A percentile compares a stretch with the other conserved stretches of the same genome.
Evolutionary conservation across 2,113 vertebrate genomes (phyloP).

Genomic region (Crotophaga sulcirostris): DNA sequence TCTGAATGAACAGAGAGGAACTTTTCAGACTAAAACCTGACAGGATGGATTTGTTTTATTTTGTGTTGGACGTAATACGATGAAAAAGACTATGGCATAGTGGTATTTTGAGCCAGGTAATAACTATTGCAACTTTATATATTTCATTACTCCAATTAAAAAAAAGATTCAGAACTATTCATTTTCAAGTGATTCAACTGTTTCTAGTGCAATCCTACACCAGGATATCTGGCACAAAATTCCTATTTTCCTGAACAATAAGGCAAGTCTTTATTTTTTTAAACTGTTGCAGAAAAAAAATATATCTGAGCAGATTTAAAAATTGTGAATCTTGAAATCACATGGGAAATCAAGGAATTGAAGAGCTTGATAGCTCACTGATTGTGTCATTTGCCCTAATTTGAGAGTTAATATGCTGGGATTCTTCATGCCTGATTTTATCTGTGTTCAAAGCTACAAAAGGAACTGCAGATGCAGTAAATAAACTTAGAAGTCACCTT

Average conservation of each 20-base stretch:
- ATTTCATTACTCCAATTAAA: neutral
- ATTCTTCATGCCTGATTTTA: neutral
- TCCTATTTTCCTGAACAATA: neutral
- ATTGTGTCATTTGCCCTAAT: neutral
- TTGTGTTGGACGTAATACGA: neutral
- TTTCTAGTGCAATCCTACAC: neutral
- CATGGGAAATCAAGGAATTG: neutral
- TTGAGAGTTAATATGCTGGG: neutral
- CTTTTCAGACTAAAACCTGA: neutral
- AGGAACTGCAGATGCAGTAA: too few relatives aligned
- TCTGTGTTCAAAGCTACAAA: too few relatives aligned
- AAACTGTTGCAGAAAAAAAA: neutral
- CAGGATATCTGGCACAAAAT: neutral
- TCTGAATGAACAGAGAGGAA: neutral
- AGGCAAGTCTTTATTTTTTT: neutral
- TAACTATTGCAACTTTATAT: neutral
- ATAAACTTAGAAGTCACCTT: too few relatives aligned
- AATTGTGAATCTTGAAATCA: neutral
- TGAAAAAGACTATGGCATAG: neutral
- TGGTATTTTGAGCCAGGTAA: neutral
- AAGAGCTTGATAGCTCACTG: neutral
- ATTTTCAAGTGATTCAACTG: neutral
- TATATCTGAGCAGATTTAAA: neutral
- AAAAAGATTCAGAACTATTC: neutral
- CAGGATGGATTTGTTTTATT: neutral